Evolutionary conservation across 2,113 vertebrate genomes (phyloP), one percentile per base, ranked within the genome.

Genomic region (Proteles cristata): DNA sequence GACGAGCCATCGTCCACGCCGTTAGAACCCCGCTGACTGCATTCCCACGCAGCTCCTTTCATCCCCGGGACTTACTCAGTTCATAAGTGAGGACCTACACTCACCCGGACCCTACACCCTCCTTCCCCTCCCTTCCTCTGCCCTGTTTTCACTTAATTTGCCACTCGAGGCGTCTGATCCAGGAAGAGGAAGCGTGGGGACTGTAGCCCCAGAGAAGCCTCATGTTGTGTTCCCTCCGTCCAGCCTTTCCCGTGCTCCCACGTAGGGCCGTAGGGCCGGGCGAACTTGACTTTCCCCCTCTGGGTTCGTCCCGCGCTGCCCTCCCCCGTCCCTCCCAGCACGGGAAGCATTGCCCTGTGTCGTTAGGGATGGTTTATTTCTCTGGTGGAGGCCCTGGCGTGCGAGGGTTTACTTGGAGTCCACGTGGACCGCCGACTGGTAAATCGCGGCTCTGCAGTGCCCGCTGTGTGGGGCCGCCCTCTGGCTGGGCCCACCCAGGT

Each of bases 321-420:
- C 83, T 58, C 33, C 45, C 39, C 43, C 33, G 71, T n/a, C 31
- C 89, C 26, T 74, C 33, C 58, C 71, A 2, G 26, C 58, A 3
- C n/a, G 53, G 85, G 66, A 90, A 88, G 82, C 93, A 82, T 1
- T 35, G 77, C 61, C 95, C 82, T 33, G 79, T 61, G n/a, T 96
- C 53, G 80, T 95, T 86, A 96, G 84, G 87, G 86, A 23, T 94
- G 85, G 88, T 96, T 94, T 93, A 84, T 95, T 93, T 93, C n/a
- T 65, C 77, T 74, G 28, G 45, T 53, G 74, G 83, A 93, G 93
- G 97, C 53, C 90, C 69, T 0, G 19, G 92, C 0, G 0, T 15
- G 66, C 82, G 55, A 96, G 93, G 84, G 35, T 85, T 85, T 77
- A 73, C 93, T 91, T 65, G 0, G 33, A 31, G 26, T 77, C 81